A percentile compares a stretch with the other conserved stretches of the same genome.
Conservation (phyloP, 2,113 vertebrate species). For the Triplophysa tibetana region DNA sequence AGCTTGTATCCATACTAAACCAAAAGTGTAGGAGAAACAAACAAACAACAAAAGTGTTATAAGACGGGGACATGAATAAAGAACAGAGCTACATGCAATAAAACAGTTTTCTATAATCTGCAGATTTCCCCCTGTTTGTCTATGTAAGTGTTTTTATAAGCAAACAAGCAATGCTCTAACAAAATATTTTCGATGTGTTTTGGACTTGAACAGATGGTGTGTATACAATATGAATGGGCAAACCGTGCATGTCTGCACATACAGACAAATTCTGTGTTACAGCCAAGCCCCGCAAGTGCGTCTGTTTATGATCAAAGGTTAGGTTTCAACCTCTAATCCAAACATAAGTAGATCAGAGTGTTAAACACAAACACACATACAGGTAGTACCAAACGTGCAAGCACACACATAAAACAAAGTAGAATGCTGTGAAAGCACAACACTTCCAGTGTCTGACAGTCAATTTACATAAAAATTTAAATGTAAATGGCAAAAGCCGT, state of each 20-base stretch:
- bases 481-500: slow-evolving; percentile 32
- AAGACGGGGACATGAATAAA: background rate
- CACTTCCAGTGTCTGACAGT: slow-evolving; percentile 13
- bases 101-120: background rate
- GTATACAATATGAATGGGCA: background rate
- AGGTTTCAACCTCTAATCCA: slow-evolving; percentile 27
- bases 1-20: slow-evolving; percentile 89
- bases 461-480: slow-evolving; percentile 6
- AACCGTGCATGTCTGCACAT: background rate
- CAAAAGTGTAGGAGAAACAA: slow-evolving; percentile 38
- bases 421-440: background rate
- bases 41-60: background rate
- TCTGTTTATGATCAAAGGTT: slow-evolving; percentile 51
- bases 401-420: background rate
- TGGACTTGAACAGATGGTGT: background rate
- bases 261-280: background rate
- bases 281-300: background rate
- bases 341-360: slow-evolving; percentile 30
- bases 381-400: background rate
- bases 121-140: background rate
- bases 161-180: background rate
- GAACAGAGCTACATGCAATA: background rate
- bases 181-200: slow-evolving; percentile 17
- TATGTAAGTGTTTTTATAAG: slow-evolving; percentile 14
- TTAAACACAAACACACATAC: background rate